Percentiles rank a stretch among this genome's conserved stretches.
Evolutionary conservation across 2,888 invertebrate genomes (phyloP).

Genomic region (Nasonovia ribisnigri): DNA sequence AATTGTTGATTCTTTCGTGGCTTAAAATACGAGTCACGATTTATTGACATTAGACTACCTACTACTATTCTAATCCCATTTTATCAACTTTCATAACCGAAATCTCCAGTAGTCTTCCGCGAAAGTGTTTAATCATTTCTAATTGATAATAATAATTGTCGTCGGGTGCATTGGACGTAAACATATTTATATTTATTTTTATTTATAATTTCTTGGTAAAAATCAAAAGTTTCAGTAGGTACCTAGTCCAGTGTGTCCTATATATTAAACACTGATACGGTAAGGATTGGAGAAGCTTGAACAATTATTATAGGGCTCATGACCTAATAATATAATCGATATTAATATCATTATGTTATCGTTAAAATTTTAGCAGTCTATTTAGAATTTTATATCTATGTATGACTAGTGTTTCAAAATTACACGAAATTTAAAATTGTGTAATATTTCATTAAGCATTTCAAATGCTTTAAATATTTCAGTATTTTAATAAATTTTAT

Average conservation of each 20-base stretch:
- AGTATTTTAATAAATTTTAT: too few relatives aligned
- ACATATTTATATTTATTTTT: background rate
- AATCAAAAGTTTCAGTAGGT: background rate
- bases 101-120: background rate
- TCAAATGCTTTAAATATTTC: too few relatives aligned
- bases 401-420: too few relatives aligned
- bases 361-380: background rate
- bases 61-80: conserved; percentile 1
- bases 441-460: too few relatives aligned
- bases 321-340: background rate
- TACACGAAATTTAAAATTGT: too few relatives aligned
- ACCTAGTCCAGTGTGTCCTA: too few relatives aligned
- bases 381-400: background rate
- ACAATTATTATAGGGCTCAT: background rate
- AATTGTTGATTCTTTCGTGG: conserved; percentile 21
- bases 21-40: conserved; percentile 55
- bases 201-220: background rate
- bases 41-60: conserved; percentile 39
- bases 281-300: background rate
- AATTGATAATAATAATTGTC: background rate
- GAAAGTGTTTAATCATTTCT: conserved; percentile 41
- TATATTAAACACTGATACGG: background rate
- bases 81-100: conserved; percentile 48
- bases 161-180: background rate
- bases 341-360: background rate